A percentile compares a stretch with the other conserved stretches of the same genome.
Conservation (phyloP, 2,888 invertebrate species). For the Pseudococcus longispinus region DNA sequence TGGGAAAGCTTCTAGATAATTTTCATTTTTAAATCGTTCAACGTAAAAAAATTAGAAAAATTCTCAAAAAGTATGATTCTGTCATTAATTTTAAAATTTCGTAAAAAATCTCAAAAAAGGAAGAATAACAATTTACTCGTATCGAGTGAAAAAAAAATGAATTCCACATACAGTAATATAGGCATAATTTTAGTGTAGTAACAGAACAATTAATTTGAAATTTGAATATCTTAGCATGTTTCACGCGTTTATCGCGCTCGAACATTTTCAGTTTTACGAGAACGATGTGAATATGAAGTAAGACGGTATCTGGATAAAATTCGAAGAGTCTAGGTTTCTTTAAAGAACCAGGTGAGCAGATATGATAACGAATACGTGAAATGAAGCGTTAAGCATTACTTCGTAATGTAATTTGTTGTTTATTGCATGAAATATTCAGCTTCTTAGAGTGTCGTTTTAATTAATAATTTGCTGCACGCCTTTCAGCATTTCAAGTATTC, state of each 20-base stretch:
- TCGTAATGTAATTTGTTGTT: background rate
- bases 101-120: too few species aligned
- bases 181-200: background rate
- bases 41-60: too few species aligned
- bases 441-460: slow-evolving; percentile 16
- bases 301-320: background rate
- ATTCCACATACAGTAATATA: background rate
- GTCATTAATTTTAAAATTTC: too few species aligned
- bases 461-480: slow-evolving; percentile 5
- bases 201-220: background rate
- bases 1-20: too few species aligned
- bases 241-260: background rate
- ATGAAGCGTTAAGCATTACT: slow-evolving; percentile 5
- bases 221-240: background rate
- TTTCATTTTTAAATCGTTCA: too few species aligned
- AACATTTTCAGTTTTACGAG: background rate
- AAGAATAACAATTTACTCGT: too few species aligned
- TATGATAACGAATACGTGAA: background rate
- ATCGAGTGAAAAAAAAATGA: too few species aligned
- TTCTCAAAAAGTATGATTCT: too few species aligned
- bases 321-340: background rate
- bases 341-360: slow-evolving; percentile 1
- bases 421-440: background rate
- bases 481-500: background rate
- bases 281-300: background rate